These are phyloP conservation scores for Riparia riparia DNA, from an alignment of 2,113 vertebrate genomes.

Conservation along the genomic window DNA sequence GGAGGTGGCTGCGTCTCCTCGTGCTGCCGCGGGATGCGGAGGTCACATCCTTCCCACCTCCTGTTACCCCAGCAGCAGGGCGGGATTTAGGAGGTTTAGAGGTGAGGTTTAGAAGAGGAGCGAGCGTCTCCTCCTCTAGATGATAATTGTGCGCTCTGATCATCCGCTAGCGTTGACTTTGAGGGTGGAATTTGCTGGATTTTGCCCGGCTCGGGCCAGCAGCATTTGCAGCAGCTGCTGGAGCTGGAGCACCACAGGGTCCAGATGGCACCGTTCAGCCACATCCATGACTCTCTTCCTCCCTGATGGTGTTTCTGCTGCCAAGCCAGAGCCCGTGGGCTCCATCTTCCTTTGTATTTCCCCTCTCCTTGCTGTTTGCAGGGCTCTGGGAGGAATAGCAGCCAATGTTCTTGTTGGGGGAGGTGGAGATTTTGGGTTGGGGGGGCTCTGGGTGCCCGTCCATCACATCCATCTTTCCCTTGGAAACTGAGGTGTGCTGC, in stretches of 20 bases:
- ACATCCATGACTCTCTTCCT: background rate
- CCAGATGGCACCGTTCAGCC: background rate
- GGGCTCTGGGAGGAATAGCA: background rate
- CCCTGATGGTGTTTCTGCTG: accelerated
- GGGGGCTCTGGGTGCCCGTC: background rate
- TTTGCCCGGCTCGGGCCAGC: background rate
- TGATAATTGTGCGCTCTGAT: background rate
- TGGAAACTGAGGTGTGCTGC: background rate
- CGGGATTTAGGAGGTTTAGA: background rate
- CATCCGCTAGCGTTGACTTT: background rate
- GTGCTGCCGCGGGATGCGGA: accelerated
- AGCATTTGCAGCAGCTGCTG: background rate
- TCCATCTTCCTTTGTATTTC: background rate
- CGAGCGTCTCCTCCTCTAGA: background rate
- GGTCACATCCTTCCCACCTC: background rate
- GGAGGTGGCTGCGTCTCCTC: background rate
- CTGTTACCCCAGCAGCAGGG: background rate
- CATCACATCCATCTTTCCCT: background rate
- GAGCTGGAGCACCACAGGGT: background rate
- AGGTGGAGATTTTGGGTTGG: background rate
- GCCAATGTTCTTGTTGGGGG: accelerated
- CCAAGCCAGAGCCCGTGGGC: background rate
- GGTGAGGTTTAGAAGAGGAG: background rate
- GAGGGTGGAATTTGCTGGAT: background rate
- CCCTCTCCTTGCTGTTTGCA: background rate